Base-by-base conservation (phyloP, 2,113 vertebrate species). In the Myodes glareolus region DNA sequence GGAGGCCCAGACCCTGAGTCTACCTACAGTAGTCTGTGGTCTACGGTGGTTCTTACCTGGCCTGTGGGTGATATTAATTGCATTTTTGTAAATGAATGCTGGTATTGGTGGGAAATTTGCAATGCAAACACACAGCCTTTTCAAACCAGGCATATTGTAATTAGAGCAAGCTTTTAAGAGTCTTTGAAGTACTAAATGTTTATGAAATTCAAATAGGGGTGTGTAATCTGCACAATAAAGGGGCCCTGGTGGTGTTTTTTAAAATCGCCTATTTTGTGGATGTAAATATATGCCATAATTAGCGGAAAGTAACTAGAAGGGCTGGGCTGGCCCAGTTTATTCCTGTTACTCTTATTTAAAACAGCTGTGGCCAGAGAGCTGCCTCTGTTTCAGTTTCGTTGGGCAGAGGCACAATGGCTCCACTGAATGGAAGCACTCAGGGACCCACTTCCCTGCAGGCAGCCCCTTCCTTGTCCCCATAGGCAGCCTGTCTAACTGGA, bases 121-220 rank as follows among this genome's bases (percentile, higher is more conserved):
- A 99, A 99, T 99, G 99, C 99, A 99, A 99, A 99, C 99, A 99
- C 99, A 98, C 98, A 98, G 98, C 98, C 98, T 98, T 98, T 88
- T 99, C 99, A 99, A 99, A 99, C 98, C 97, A 98, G 97, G 94
- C 98, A 94, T 98, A 98, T 98, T 98, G 97, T 98, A 99, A 99
- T 99, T 99, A 99, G 99, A 98, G 98, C 98, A 98, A 99, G 99
- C 98, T 99, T 99, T 99, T 98, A 99, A 98, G 99, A 99, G 98
- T 99, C 99, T 99, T 99, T 99, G 99, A 99, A 99, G 99, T 99
- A 98, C 99, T 98, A 98, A 99, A 98, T 99, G 98, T 99, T 99
- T 99, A 99, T 99, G 99, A 99, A 99, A 99, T 99, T 99, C 99
- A 99, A 99, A 99, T 99, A 98, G 98, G 99, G 98, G 98, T 98